Conservation (phyloP, 2,113 vertebrate species). For the Urocitellus parryii region DNA sequence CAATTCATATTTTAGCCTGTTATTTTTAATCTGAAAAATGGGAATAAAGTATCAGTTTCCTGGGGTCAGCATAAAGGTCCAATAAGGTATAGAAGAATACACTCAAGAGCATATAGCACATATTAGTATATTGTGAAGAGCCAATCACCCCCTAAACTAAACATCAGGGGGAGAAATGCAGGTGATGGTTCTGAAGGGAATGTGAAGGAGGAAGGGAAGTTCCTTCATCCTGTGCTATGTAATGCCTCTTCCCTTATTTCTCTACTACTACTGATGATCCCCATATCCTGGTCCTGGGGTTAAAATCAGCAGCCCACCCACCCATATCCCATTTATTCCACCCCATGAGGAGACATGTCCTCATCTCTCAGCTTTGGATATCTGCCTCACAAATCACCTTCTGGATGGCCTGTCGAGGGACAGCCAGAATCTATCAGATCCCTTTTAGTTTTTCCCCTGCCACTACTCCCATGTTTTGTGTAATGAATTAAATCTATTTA, state of each 20-base stretch:
- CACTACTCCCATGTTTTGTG: background rate
- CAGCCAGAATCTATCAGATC: background rate
- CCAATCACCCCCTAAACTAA: slow-evolving; percentile 18
- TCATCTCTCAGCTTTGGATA: background rate
- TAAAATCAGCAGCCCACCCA: background rate
- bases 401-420: background rate
- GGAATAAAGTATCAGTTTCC: slow-evolving; percentile 58
- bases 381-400: background rate
- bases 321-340: background rate
- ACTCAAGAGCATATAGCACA: background rate
- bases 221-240: background rate
- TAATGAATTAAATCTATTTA: background rate
- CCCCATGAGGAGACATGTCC: background rate
- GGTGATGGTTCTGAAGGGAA: background rate
- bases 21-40: slow-evolving; percentile 65
- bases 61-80: slow-evolving; percentile 21
- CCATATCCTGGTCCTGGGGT: background rate
- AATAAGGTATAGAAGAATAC: slow-evolving; percentile 22
- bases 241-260: background rate
- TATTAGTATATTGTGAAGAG: background rate
- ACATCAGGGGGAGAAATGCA: background rate
- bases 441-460: background rate
- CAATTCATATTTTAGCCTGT: slow-evolving; percentile 62
- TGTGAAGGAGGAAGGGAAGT: background rate
- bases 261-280: background rate